Evolutionary conservation across 2,113 vertebrate species (phyloP).

Genomic region (Pardalotus punctatus): DNA sequence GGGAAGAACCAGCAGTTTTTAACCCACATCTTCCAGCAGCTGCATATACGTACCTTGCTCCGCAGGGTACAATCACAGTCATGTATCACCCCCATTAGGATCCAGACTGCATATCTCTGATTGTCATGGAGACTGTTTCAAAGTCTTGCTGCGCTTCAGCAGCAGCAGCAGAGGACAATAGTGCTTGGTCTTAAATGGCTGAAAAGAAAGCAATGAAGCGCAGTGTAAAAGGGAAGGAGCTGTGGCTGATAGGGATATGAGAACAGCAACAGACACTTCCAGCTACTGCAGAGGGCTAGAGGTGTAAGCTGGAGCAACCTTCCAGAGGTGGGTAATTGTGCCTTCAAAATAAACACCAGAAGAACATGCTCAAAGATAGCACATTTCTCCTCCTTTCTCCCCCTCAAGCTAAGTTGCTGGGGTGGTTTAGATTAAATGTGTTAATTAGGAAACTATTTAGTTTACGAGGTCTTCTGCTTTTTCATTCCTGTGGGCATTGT

Average conservation of each 20-base stretch:
- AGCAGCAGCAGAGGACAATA: background rate
- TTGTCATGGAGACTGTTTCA: slow-evolving; percentile 53
- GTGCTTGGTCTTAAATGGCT: background rate
- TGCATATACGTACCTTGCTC: background rate
- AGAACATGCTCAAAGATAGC: background rate
- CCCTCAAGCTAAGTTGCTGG: background rate
- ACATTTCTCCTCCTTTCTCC: background rate
- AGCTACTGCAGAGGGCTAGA: background rate
- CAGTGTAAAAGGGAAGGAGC: background rate
- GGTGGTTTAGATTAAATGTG: background rate
- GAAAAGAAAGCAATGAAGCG: background rate
- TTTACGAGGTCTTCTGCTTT: background rate
- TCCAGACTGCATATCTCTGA: background rate
- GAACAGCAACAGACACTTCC: background rate
- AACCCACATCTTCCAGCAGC: background rate
- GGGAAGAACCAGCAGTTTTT: background rate
- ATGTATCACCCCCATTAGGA: background rate
- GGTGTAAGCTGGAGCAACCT: background rate
- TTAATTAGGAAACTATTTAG: slow-evolving; percentile 20
- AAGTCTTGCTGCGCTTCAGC: slow-evolving; percentile 12
- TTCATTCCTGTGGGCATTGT: background rate
- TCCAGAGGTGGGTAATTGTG: background rate
- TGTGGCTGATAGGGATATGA: background rate
- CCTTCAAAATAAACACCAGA: background rate
- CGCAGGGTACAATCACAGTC: background rate